Evolutionary conservation across 2,797 vertebrate species (phyloP).

Genomic region (Vipera ursinii): DNA sequence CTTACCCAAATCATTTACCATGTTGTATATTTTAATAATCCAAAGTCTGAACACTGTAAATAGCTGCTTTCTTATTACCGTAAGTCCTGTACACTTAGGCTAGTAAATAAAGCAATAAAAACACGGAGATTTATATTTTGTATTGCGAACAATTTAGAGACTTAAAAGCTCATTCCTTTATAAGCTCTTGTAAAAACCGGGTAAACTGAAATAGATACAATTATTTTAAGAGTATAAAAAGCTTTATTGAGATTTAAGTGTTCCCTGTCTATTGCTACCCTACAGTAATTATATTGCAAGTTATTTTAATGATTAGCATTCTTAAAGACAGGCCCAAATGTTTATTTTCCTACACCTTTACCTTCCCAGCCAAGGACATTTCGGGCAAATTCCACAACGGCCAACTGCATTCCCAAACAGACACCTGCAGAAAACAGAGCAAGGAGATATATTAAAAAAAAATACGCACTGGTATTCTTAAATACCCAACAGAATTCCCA

Average conservation of each 20-base stretch:
- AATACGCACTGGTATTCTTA: background rate
- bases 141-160: background rate
- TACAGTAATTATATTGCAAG: background rate
- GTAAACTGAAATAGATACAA: background rate
- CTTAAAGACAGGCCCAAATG: background rate
- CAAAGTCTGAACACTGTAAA: background rate
- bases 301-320: background rate
- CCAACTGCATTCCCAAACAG: slow-evolving; percentile 95
- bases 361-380: slow-evolving; percentile 89
- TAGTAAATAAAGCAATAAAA: background rate
- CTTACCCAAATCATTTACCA: background rate
- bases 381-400: slow-evolving; percentile 91
- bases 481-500: background rate
- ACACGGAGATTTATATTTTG: background rate
- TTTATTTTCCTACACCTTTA: slow-evolving; percentile 53
- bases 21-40: background rate
- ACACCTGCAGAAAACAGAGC: slow-evolving; percentile 75
- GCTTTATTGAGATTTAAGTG: background rate
- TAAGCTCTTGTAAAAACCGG: background rate
- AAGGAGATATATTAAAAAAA: background rate
- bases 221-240: background rate
- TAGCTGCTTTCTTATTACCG: background rate
- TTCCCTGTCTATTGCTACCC: background rate
- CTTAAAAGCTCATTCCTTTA: background rate
- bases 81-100: background rate